A percentile compares a stretch with the other conserved stretches of the same genome.
Evolutionary conservation across 2,797 vertebrate species (phyloP).

Genomic region (Gymnoscopelus braueri): DNA sequence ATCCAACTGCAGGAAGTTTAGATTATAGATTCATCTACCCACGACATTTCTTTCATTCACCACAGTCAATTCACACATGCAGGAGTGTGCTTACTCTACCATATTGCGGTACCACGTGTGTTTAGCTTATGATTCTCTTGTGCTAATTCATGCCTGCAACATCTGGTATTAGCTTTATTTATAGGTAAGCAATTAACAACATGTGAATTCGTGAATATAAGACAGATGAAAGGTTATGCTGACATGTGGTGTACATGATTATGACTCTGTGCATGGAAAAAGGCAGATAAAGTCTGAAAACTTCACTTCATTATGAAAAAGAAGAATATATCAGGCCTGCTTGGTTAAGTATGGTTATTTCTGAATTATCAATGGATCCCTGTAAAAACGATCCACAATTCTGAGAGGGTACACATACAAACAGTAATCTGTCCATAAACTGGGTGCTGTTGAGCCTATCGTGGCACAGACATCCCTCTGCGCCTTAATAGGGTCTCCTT

Average conservation of each 20-base stretch:
- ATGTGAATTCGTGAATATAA: too few species aligned
- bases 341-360: too few species aligned
- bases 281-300: too few species aligned
- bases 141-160: background rate
- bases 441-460: slow-evolving; percentile 61
- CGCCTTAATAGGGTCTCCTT: slow-evolving; percentile 73
- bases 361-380: slow-evolving; percentile 14
- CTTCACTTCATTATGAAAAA: too few species aligned
- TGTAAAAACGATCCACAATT: slow-evolving; percentile 35
- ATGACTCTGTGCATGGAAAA: too few species aligned
- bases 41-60: slow-evolving; percentile 25
- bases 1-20: slow-evolving; percentile 1
- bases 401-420: slow-evolving; percentile 55
- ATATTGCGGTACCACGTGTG: background rate
- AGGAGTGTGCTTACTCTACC: background rate
- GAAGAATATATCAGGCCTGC: too few species aligned
- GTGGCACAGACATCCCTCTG: slow-evolving; percentile 58
- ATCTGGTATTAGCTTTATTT: slow-evolving; percentile 7
- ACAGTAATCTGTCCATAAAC: slow-evolving; percentile 55
- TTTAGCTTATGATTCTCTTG: background rate
- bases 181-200: background rate
- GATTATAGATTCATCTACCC: slow-evolving; percentile 65
- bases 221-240: too few species aligned
- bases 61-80: background rate
- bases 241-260: too few species aligned